Evolutionary conservation across 2,888 invertebrate species (phyloP).

Genomic region (Drosophila macrospina): DNA sequence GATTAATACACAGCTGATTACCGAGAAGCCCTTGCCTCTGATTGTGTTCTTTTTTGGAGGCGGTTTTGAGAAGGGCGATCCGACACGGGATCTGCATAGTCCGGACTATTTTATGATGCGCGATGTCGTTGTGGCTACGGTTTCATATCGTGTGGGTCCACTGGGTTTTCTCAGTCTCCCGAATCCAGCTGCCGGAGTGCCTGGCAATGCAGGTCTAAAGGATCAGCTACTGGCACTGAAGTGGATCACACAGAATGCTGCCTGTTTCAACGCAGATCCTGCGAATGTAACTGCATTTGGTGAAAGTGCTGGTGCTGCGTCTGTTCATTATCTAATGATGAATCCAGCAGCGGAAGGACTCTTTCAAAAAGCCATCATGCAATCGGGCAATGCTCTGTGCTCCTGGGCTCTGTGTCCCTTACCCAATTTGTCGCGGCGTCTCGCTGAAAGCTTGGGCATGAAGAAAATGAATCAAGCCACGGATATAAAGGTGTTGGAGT

Average conservation of each 20-base stretch:
- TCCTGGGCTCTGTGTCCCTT: slow-evolving; percentile 75
- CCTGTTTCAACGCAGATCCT: slow-evolving; percentile 86
- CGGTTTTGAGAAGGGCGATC: slow-evolving; percentile 85
- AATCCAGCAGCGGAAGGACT: slow-evolving; percentile 85
- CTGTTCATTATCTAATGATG: slow-evolving; percentile 85
- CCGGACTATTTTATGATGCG: slow-evolving; percentile 86
- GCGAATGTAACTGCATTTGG: slow-evolving; percentile 86
- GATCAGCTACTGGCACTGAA: slow-evolving; percentile 86
- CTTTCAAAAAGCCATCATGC: slow-evolving; percentile 83
- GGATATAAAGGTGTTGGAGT: slow-evolving; percentile 70
- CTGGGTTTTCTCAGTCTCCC: slow-evolving; percentile 85
- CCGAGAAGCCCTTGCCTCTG: slow-evolving; percentile 75
- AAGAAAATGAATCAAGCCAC: slow-evolving; percentile 59
- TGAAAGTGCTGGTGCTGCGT: slow-evolving; percentile 86
- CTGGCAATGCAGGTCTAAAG: slow-evolving; percentile 87
- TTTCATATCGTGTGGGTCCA: slow-evolving; percentile 86
- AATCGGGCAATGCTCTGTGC: slow-evolving; percentile 81
- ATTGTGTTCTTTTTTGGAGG: slow-evolving; percentile 86
- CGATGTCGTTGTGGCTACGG: slow-evolving; percentile 85
- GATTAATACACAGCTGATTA: slow-evolving; percentile 36
- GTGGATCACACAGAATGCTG: slow-evolving; percentile 86
- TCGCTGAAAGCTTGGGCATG: slow-evolving; percentile 78
- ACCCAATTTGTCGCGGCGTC: slow-evolving; percentile 66
- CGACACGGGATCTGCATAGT: slow-evolving; percentile 81
- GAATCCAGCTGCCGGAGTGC: slow-evolving; percentile 85